A percentile compares a stretch with the other conserved stretches of the same genome.
These are phyloP conservation scores for Clarias platycephalus DNA, from an alignment of 2,797 vertebrate species.

Conservation along the genomic window DNA sequence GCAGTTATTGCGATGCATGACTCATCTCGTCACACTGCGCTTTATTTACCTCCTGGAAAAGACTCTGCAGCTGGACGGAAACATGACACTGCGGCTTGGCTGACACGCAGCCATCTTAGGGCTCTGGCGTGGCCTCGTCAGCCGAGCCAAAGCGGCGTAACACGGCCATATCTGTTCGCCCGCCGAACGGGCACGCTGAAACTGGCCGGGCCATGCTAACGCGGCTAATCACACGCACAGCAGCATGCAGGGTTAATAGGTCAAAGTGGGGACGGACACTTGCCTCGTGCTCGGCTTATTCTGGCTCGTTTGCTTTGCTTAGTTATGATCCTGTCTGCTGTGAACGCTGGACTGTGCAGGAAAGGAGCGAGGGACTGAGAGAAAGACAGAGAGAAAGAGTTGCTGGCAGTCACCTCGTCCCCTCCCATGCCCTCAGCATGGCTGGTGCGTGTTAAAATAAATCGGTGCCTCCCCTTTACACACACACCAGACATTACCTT, in stretches of 20 bases:
- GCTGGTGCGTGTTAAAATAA: constrained; percentile 80
- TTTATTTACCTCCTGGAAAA: constrained; percentile 37
- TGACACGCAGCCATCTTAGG: constrained; percentile 29
- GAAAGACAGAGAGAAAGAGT: background rate
- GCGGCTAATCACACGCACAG: constrained; percentile 42
- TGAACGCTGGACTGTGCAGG: constrained; percentile 61
- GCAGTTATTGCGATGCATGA: constrained; percentile 42
- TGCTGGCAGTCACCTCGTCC: constrained; percentile 55
- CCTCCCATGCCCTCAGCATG: constrained; percentile 57
- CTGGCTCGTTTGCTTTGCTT: constrained; percentile 57
- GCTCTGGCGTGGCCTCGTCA: constrained; percentile 53
- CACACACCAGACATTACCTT: constrained; percentile 93
- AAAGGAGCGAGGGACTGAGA: constrained; percentile 45
- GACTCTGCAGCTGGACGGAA: constrained; percentile 35
- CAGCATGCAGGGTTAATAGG: constrained; percentile 66
- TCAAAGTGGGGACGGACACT: constrained; percentile 64
- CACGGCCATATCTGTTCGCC: constrained; percentile 53
- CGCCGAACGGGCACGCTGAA: background rate
- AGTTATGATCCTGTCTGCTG: constrained; percentile 56
- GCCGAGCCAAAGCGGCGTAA: constrained; percentile 49
- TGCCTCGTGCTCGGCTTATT: constrained; percentile 65
- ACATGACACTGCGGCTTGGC: constrained; percentile 30
- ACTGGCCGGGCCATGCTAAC: constrained; percentile 24
- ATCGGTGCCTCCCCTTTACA: constrained; percentile 78
- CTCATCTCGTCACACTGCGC: constrained; percentile 35